phyloP scores from a whole-genome alignment of 2,797 vertebrate species.

The Scomberomorus guttatus region DNA sequence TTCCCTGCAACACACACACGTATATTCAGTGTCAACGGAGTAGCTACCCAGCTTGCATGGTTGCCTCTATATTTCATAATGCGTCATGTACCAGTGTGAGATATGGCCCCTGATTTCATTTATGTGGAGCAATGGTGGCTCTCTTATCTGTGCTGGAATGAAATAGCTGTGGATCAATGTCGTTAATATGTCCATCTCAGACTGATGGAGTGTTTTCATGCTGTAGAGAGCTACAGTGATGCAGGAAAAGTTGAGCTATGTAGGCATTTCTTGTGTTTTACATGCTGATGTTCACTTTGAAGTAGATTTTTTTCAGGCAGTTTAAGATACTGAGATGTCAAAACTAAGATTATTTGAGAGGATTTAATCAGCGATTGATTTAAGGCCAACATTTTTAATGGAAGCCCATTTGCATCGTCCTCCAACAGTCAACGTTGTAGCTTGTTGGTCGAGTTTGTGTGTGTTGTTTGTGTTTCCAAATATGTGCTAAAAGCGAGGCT shows the following conservation, averaged over 20 bases:
- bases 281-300: not conserved
- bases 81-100: conserved; percentile 70
- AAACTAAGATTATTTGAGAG: not conserved
- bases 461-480: not conserved
- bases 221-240: conserved; percentile 11
- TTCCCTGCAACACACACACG: conserved; percentile 44
- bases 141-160: conserved; percentile 71
- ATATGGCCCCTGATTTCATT: conserved; percentile 79
- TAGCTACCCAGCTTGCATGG: conserved; percentile 59
- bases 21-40: conserved; percentile 40
- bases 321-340: not conserved
- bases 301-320: not conserved
- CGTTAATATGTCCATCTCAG: conserved; percentile 68
- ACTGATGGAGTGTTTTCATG: conserved; percentile 65
- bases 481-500: not conserved
- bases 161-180: conserved; percentile 72
- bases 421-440: not conserved
- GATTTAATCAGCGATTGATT: conserved; percentile 24
- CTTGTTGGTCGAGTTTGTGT: not conserved
- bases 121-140: conserved; percentile 69
- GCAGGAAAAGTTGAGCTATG: conserved; percentile 32
- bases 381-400: not conserved
- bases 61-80: conserved; percentile 77
- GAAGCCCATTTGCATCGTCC: not conserved
- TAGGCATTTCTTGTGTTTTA: not conserved